Percentiles rank a stretch among this genome's conserved stretches.
Conservation (phyloP, 2,797 vertebrate species). For the Mastacembelus armatus region DNA sequence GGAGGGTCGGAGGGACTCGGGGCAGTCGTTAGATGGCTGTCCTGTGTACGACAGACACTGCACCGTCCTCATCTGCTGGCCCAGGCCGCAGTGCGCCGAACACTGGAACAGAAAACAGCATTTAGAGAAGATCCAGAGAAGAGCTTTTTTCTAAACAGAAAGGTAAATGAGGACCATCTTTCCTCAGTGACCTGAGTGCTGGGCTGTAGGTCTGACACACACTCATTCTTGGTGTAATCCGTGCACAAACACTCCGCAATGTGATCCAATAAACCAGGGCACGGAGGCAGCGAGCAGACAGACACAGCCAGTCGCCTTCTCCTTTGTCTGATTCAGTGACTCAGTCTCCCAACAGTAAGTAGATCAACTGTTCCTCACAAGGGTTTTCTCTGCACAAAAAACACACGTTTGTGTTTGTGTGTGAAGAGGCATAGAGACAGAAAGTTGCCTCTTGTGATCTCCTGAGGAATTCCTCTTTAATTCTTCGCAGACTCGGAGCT, state of each 20-base stretch:
- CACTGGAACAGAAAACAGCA: constrained; percentile 83
- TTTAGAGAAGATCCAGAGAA: background rate
- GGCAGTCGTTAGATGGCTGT: constrained; percentile 92
- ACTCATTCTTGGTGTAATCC: constrained; percentile 20
- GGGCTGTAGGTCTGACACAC: background rate
- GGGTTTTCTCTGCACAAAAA: background rate
- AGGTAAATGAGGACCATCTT: constrained; percentile 25
- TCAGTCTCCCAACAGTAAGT: constrained; percentile 7
- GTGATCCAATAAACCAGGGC: constrained; percentile 53
- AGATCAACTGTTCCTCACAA: constrained; percentile 13
- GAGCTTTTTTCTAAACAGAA: background rate
- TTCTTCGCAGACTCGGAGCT: constrained; percentile 55
- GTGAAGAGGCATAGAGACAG: background rate
- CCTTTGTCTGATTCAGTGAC: constrained; percentile 5
- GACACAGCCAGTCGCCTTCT: constrained; percentile 42
- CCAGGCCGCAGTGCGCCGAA: constrained; percentile 97
- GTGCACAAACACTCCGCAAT: background rate
- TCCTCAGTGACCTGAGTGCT: constrained; percentile 20
- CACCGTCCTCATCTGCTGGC: constrained; percentile 96
- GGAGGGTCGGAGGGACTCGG: constrained; percentile 88
- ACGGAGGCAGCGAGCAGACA: constrained; percentile 4
- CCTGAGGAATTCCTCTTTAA: constrained; percentile 45
- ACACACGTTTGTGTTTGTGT: background rate
- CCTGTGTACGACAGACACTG: constrained; percentile 96
- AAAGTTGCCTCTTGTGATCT: constrained; percentile 13